Percentiles rank a stretch among this genome's conserved stretches.
Evolutionary conservation across 2,797 vertebrate genomes (phyloP).

Genomic region (Sciaenops ocellatus): DNA sequence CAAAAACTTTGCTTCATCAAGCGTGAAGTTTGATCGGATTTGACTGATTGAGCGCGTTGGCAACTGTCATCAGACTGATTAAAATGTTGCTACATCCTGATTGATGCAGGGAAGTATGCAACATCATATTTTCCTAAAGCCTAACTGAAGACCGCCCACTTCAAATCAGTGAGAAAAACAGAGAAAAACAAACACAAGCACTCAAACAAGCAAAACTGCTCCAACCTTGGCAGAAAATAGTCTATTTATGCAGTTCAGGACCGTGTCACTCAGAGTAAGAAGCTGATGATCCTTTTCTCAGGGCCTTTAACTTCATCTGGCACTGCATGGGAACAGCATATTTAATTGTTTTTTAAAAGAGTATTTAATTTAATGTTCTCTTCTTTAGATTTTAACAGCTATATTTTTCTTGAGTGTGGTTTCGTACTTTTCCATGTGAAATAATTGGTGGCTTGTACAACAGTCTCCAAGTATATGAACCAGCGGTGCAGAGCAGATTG

Average conservation of each 20-base stretch:
- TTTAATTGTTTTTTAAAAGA: not conserved
- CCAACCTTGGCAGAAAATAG: not conserved
- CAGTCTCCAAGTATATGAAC: slow-evolving; percentile 31
- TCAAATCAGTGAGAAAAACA: not conserved
- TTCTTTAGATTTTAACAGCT: slow-evolving; percentile 9
- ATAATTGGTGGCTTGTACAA: slow-evolving; percentile 18
- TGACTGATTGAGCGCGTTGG: not conserved
- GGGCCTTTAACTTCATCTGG: not conserved
- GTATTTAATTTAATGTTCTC: not conserved
- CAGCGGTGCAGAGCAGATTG: slow-evolving; percentile 34
- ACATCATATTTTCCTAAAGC: not conserved
- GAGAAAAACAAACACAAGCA: not conserved
- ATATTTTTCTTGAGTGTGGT: not conserved
- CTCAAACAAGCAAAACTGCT: not conserved
- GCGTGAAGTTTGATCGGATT: not conserved
- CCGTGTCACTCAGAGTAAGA: not conserved
- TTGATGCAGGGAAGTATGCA: too few relatives aligned
- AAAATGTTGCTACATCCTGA: not conserved
- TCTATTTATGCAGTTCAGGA: not conserved
- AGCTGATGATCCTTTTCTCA: not conserved
- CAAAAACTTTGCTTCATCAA: not conserved
- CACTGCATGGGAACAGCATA: not conserved
- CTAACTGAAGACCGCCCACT: not conserved
- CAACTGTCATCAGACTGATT: not conserved
- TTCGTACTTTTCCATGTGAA: slow-evolving; percentile 27